A percentile compares a stretch with the other conserved stretches of the same genome.
These are phyloP conservation scores for Choreutis nemorana DNA, from an alignment of 2,888 invertebrate species.

Conservation along the genomic window DNA sequence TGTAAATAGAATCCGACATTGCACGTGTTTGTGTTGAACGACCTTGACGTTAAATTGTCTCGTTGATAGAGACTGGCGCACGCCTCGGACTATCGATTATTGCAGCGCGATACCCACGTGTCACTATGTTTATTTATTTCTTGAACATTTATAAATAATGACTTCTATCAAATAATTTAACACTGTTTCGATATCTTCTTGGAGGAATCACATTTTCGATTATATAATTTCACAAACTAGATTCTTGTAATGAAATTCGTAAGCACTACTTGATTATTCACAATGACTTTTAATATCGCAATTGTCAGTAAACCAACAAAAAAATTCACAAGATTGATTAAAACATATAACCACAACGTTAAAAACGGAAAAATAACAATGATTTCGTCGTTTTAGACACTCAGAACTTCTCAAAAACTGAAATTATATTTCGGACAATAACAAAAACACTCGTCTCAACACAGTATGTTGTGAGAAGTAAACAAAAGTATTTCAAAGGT, in stretches of 20 bases:
- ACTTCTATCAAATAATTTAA: not conserved
- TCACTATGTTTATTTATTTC: conserved; percentile 42
- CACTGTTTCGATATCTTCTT: conserved; percentile 14
- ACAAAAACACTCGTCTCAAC: conserved; percentile 54
- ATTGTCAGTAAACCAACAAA: conserved; percentile 18
- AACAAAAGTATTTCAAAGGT: conserved; percentile 65
- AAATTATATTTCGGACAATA: conserved; percentile 44
- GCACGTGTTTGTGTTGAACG: conserved; percentile 59
- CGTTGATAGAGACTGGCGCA: conserved; percentile 59
- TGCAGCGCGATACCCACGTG: conserved; percentile 54
- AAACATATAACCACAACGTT: not conserved
- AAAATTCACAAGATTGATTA: conserved; percentile 11
- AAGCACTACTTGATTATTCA: conserved; percentile 47
- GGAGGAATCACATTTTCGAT: conserved; percentile 36
- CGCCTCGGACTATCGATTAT: conserved; percentile 60
- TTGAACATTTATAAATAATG: conserved; percentile 7
- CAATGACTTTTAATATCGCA: conserved; percentile 56
- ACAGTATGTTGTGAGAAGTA: conserved; percentile 44
- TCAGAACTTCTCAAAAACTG: conserved; percentile 11
- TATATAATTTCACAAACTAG: conserved; percentile 47
- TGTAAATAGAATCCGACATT: conserved; percentile 71
- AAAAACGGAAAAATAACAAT: not conserved
- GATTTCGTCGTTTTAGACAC: no score
- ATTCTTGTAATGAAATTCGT: conserved; percentile 31
- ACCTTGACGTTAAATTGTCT: conserved; percentile 61